Percentiles rank a stretch among this genome's conserved stretches.
phyloP scores from a whole-genome alignment of 2,797 vertebrate genomes.

The Phoebastria nigripes region DNA sequence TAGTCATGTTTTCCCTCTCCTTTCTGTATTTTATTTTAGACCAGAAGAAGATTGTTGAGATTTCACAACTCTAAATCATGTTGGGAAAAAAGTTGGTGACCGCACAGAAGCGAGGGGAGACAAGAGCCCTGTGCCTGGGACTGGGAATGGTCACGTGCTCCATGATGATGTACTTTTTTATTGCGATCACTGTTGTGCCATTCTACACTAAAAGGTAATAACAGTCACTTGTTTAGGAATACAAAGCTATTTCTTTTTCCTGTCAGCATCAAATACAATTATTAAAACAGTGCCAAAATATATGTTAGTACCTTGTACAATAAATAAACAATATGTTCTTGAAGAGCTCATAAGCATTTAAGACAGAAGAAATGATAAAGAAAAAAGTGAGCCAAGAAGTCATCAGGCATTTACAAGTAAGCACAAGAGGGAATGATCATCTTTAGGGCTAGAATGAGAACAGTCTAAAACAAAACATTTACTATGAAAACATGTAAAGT shows the following conservation, averaged over 20 bases:
- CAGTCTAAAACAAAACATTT: not conserved
- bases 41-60: not conserved
- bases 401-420: not conserved
- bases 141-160: conserved; percentile 72
- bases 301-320: not conserved
- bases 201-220: conserved; percentile 73
- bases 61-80: not conserved
- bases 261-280: not conserved
- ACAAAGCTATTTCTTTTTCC: not conserved
- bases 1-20: not conserved
- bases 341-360: not conserved
- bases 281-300: not conserved
- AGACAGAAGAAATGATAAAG: not conserved
- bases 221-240: not conserved
- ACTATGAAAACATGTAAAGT: not conserved
- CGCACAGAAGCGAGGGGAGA: conserved; percentile 76
- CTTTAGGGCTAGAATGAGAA: not conserved
- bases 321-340: not conserved
- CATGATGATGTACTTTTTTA: conserved; percentile 74
- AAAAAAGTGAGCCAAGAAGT: not conserved
- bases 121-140: conserved; percentile 74
- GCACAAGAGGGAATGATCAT: not conserved
- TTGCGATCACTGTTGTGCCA: conserved; percentile 71
- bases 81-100: conserved; percentile 77
- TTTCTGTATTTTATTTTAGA: not conserved